Evolutionary conservation across 2,113 vertebrate species (phyloP), one percentile per base, ranked within the genome.

Genomic region (Phainopepla nitens): DNA sequence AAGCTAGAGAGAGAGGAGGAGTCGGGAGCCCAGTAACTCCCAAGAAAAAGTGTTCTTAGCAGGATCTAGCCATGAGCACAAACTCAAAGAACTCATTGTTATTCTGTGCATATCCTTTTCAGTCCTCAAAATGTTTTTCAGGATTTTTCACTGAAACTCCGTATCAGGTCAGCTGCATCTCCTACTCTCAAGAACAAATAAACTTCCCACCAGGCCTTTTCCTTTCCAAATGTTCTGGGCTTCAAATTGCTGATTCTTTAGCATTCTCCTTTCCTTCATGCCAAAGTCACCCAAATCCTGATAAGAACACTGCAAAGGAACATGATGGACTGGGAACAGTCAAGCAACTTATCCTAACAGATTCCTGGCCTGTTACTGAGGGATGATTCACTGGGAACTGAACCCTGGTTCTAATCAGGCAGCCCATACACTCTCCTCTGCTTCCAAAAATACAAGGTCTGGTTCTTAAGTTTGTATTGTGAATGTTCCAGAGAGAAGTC

Each of bases 281-380:
- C 76, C 64, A 86, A 86, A 88, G 68, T 27, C 70, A 73, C 28
- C 7, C 87, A 82, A 79, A 91, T 80, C 93, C 93, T 73, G 90
- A 18, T 91, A 89, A 79, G 94, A 97, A 91, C 94, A 76, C 79
- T 41, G 42, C 69, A 39, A 87, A 92, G 50, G 79, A 94, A 89
- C 69, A 77, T 4, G 83, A 89, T 92, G 89, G 94, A 94, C 72
- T 91, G 58, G 96, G 89, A 94, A 92, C 91, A 96, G 97, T 96
- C 96, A 82, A 78, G 56, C 76, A 39, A 69, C 17, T 95, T 64
- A 54, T 29, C 64, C 90, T 89, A 89, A 61, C 28, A 88, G 49
- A 84, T 82, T 96, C 88, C 84, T 96, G 85, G 39, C 79, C 79
- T 83, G 57, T 53, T 85, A 18, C 6, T 42, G 56, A 91, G 80